Evolutionary conservation across 2,888 invertebrate species (phyloP), one percentile per base, ranked within the genome.

Genomic region (Geotrupes spiniger): DNA sequence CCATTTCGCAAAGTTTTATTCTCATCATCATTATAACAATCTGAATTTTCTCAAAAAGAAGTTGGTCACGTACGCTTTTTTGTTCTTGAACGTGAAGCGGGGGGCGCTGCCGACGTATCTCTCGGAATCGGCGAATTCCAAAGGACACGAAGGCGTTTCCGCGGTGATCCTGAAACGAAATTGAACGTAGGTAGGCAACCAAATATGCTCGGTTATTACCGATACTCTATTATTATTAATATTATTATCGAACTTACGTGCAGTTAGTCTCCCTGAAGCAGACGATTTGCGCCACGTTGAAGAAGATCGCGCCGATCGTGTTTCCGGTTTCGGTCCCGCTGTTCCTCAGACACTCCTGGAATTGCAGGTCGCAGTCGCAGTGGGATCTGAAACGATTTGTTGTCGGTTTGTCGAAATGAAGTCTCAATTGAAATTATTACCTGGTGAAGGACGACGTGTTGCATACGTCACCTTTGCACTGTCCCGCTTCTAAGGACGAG

Each of bases 291-390:
- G 85, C 80, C 27, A 87, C 79, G 63, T 88, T 87, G 74, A 88
- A 88, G 71, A 83, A 88, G 21, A 87, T 78, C 12, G 83, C 82
- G n/a, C 85, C 85, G 46, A 85, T 74, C 0, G 83, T 82, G 59
- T 84, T 82, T 10, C 85, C 85, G n/a, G 84, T 82, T 62, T 84
- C 81, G 15, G 84, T 81, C 57, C 81, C 82, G 3, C 84, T 74
- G 45, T 77, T 76, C 63, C 83, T 81, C 38, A 89, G 72, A 64
- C 89, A 89, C 44, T 81, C 73, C 27, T 85, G 76, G 62, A 89
- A 85, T 59, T 78, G 76, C 1, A 82, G 81, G 63, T 89, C 88
- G 61, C 89, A 89, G 59, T 84, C 83, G 63, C 88, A 89, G 62
- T 87, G 85, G 0, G 85, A 84, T 45, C 85, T 77, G 52, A 33